Percentiles rank a stretch among this genome's conserved stretches.
phyloP scores from a whole-genome alignment of 2,113 vertebrate species.

The Saimiri boliviensis region DNA sequence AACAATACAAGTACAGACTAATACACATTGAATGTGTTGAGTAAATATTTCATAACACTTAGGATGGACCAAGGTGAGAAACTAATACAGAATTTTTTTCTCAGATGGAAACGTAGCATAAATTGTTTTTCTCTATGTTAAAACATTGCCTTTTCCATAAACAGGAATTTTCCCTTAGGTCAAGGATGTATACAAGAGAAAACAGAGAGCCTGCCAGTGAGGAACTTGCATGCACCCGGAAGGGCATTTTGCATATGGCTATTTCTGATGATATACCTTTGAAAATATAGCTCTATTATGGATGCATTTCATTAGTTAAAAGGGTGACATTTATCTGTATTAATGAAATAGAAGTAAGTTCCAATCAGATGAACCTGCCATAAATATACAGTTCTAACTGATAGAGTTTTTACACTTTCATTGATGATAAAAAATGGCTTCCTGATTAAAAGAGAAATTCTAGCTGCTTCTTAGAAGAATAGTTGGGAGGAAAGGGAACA shows the following conservation, averaged over 20 bases:
- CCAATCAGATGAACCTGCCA: slow-evolving; percentile 70
- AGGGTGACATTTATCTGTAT: slow-evolving; percentile 77
- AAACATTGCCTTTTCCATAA: not conserved
- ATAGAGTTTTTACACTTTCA: slow-evolving; percentile 80
- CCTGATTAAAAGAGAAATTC: slow-evolving; percentile 67
- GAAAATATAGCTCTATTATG: slow-evolving; percentile 79
- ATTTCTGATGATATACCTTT: slow-evolving; percentile 66
- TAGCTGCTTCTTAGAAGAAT: slow-evolving; percentile 57
- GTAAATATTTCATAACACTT: slow-evolving; percentile 9
- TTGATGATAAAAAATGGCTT: slow-evolving; percentile 76
- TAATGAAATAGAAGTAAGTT: slow-evolving; percentile 80
- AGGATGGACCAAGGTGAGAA: not conserved
- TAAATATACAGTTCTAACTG: slow-evolving; percentile 78
- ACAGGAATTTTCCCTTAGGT: slow-evolving; percentile 7
- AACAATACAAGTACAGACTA: too few relatives aligned
- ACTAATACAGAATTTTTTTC: not conserved
- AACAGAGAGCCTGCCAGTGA: slow-evolving; percentile 44
- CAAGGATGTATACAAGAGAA: slow-evolving; percentile 23
- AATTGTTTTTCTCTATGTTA: not conserved
- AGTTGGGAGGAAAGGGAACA: slow-evolving; percentile 39
- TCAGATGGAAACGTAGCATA: not conserved
- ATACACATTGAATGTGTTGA: not conserved
- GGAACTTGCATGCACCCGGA: slow-evolving; percentile 52
- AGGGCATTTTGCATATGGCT: slow-evolving; percentile 63
- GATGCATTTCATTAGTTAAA: slow-evolving; percentile 78